Conservation (phyloP, 2,113 vertebrate species). For the Pelmatolapia mariae region DNA sequence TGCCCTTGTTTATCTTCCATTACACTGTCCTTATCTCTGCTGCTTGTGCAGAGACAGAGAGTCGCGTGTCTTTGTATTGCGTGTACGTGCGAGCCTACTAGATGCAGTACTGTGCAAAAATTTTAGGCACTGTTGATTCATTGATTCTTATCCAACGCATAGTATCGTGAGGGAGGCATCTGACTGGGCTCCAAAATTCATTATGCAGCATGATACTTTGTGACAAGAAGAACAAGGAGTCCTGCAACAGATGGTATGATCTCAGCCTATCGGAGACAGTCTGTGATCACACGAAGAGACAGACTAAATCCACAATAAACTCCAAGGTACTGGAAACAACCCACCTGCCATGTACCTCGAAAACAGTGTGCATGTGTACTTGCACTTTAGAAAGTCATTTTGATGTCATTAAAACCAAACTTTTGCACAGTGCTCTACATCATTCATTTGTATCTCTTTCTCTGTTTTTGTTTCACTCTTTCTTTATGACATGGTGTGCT, state of each 20-base stretch:
- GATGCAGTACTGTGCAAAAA: neutral
- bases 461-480: neutral
- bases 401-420: neutral
- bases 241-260: neutral
- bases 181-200: neutral
- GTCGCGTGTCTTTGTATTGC: neutral
- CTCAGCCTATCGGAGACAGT: neutral
- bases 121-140: neutral
- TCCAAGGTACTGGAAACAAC: neutral
- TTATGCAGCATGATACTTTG: neutral
- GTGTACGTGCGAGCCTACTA: neutral
- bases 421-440: neutral
- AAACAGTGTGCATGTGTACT: neutral
- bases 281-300: neutral
- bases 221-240: neutral
- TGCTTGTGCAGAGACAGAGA: neutral
- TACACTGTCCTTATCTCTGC: slow-evolving; percentile 26
- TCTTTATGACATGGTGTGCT: neutral
- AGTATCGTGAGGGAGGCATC: neutral
- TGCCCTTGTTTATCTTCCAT: slow-evolving; percentile 28
- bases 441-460: neutral
- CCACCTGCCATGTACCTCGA: neutral
- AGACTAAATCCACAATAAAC: neutral
- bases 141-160: neutral
- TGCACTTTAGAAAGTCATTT: neutral